phyloP scores from a whole-genome alignment of 2,888 invertebrate species.

The Endotricha flammealis region DNA sequence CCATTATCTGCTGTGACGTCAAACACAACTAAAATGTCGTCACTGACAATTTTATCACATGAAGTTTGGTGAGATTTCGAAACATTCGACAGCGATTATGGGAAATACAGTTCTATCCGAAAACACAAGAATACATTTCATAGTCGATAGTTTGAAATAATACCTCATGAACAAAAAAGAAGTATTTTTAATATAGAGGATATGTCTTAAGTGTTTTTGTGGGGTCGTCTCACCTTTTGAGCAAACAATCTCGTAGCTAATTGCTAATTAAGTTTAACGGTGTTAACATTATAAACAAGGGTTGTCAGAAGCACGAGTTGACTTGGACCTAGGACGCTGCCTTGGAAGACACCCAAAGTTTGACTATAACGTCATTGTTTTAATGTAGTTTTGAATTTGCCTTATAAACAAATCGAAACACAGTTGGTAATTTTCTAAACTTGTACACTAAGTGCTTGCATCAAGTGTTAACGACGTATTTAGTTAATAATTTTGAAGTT shows the following conservation, averaged over 20 bases:
- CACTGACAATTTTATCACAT: too few relatives aligned
- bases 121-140: too few relatives aligned
- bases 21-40: too few relatives aligned
- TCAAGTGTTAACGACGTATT: not conserved
- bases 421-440: not conserved
- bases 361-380: not conserved
- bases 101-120: too few relatives aligned
- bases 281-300: not conserved
- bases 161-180: too few relatives aligned
- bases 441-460: not conserved
- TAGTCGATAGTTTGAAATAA: too few relatives aligned
- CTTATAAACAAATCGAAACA: not conserved
- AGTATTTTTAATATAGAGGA: too few relatives aligned
- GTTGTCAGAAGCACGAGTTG: not conserved
- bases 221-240: not conserved
- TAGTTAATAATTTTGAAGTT: not conserved
- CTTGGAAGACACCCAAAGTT: not conserved
- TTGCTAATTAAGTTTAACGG: not conserved
- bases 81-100: too few relatives aligned
- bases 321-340: not conserved
- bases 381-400: not conserved
- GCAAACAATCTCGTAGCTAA: not conserved
- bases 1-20: too few relatives aligned
- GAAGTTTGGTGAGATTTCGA: too few relatives aligned
- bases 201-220: too few relatives aligned